A percentile compares a stretch with the other conserved stretches of the same genome.
phyloP scores from a whole-genome alignment of 1,140 invertebrate species.

The Drosophila kikkawai region DNA sequence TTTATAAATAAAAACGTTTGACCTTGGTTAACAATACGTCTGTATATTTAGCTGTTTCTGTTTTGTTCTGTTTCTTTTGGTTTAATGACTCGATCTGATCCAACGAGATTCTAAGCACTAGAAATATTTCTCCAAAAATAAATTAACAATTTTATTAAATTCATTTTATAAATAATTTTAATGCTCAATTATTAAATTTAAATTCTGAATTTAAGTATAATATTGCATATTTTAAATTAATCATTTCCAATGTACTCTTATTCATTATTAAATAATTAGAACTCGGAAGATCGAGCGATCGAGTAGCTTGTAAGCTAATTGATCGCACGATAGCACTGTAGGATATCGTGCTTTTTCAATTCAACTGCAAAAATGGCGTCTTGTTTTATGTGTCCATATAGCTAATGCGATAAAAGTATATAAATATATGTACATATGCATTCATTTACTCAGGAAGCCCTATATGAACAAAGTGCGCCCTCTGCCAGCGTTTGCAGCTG shows the following conservation, averaged over 20 bases:
- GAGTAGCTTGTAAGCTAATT: not conserved
- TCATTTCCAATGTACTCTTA: too few relatives aligned
- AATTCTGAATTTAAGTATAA: not conserved
- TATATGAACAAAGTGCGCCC: slow-evolving; percentile 2
- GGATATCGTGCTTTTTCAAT: not conserved
- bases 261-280: too few relatives aligned
- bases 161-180: not conserved
- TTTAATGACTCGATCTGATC: slow-evolving; percentile 48
- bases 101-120: not conserved
- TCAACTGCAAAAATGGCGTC: slow-evolving; percentile 8
- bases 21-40: slow-evolving; percentile 71
- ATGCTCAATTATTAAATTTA: not conserved
- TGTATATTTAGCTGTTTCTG: slow-evolving; percentile 31
- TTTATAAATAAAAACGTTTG: slow-evolving; percentile 56
- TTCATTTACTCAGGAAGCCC: slow-evolving; percentile 7
- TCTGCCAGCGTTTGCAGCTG: slow-evolving; percentile 31
- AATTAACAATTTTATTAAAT: not conserved
- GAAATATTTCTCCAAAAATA: not conserved
- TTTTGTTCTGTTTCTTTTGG: slow-evolving; percentile 45
- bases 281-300: not conserved
- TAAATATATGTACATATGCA: not conserved
- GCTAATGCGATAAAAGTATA: slow-evolving; percentile 9
- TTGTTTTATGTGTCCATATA: slow-evolving; percentile 8
- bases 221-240: too few relatives aligned
- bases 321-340: not conserved